Evolutionary conservation across 2,888 invertebrate species (phyloP), one percentile per base, ranked within the genome.

Genomic region (Crematogaster levior): DNA sequence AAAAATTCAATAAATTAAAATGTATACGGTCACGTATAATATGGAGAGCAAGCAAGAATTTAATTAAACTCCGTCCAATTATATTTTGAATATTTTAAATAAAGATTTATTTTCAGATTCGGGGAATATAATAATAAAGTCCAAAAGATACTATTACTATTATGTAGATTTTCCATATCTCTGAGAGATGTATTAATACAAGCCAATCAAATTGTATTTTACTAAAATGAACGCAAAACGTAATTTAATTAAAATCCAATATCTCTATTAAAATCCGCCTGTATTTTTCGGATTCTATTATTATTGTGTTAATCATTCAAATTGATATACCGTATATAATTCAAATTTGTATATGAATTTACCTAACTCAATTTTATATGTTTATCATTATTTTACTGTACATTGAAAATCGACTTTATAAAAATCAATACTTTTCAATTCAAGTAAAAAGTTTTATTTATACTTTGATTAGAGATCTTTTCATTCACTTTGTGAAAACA

Each of bases 381-480:
- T 77, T 70, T 43, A 56, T 58, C 56, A 43, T 21, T 15, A 40
- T 40, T 75, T 53, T 27, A 21, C 12, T 27, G 24, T 53, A 48
- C 37, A 30, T 58, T 10, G 21, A 43, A 77, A 77, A 70, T 56
- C 43, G 43, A 70, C 12, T 70, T 77, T 18, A 68, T 70, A 56
- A 34, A 68, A 12, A 77, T 77, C 56, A 56, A 77, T 56, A 77
- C 43, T 68, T 77, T 77, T 68, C 34, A 77, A 77, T 77, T 37
- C 53, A 24, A 10, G 6, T 34, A 34, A 34, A 34, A 34, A 34
- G 21, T 21, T 77, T 66, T 68, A 66, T 66, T 21, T 37, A 12
- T 30, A 7, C 18, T 77, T 77, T 68, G 30, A 15, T 27, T 21
- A 40, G 15, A n/a, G 24, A 51, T 15, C 53, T 34, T 65, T 75